Percentiles rank a stretch among this genome's conserved stretches.
Evolutionary conservation across 2,888 invertebrate species (phyloP).

Genomic region (Leptinotarsa juncta): DNA sequence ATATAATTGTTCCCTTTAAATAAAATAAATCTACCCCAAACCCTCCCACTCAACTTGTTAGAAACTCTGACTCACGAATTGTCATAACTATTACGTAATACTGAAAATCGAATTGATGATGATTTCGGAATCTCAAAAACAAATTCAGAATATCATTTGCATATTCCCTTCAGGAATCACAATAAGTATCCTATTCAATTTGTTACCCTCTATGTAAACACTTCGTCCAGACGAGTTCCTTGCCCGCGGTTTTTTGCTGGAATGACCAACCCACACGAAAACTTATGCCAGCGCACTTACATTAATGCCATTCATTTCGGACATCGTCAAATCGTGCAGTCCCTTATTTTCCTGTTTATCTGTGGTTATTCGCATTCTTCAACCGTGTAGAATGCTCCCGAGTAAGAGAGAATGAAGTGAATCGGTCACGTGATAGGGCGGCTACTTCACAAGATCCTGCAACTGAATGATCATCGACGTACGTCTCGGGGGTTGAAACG

Average conservation of each 20-base stretch:
- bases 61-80: background rate
- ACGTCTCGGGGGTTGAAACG: conserved; percentile 45
- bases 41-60: too few species aligned
- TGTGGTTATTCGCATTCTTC: conserved; percentile 53
- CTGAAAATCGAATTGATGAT: background rate
- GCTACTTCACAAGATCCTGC: conserved; percentile 53
- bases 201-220: conserved; percentile 20
- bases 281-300: conserved; percentile 6
- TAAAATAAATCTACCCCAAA: too few species aligned
- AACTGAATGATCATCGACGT: conserved; percentile 44
- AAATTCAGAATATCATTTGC: too few species aligned
- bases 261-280: conserved; percentile 21
- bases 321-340: conserved; percentile 26
- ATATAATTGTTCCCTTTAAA: too few species aligned
- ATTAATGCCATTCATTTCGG: conserved; percentile 29
- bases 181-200: conserved; percentile 10
- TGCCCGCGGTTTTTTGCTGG: background rate
- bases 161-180: background rate
- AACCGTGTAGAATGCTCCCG: conserved; percentile 47
- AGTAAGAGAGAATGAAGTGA: conserved; percentile 51
- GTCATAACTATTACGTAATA: background rate
- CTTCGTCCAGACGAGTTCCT: conserved; percentile 10
- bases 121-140: background rate
- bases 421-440: conserved; percentile 57
- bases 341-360: conserved; percentile 49